Evolutionary conservation across 92 coral and sea anemone genomes (phyloP).

Genomic region (Epizoanthus stellaris): DNA sequence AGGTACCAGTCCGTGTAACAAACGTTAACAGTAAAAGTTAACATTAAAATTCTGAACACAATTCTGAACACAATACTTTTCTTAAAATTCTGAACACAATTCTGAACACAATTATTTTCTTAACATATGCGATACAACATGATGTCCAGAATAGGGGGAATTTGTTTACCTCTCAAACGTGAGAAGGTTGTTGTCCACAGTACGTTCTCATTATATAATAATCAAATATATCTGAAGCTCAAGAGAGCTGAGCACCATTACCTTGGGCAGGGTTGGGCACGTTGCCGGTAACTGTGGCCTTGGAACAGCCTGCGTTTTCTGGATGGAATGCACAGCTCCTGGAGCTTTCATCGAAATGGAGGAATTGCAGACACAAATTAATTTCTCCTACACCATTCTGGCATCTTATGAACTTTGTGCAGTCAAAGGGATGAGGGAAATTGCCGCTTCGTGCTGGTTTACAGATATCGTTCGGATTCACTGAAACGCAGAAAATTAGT

Average conservation of each 20-base stretch:
- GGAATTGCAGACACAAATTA: background rate
- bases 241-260: background rate
- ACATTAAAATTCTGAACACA: no score
- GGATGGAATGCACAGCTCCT: slow-evolving; percentile 22
- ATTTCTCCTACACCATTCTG: background rate
- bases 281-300: slow-evolving; percentile 1
- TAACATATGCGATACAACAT: no score
- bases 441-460: background rate
- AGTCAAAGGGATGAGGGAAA: slow-evolving; percentile 4
- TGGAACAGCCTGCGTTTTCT: slow-evolving; percentile 23
- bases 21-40: no score
- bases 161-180: no score
- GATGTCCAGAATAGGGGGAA: no score
- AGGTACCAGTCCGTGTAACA: no score
- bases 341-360: slow-evolving; percentile 5
- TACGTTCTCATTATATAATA: no score
- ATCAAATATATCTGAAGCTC: no score
- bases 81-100: no score
- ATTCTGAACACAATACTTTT: no score
- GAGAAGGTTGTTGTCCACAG: no score
- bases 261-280: slow-evolving; percentile 37
- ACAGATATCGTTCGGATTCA: background rate
- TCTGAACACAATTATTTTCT: no score
- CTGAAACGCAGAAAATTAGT: background rate
- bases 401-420: slow-evolving; percentile 17